Conservation (phyloP, 2,888 invertebrate species). For the Incurvaria masculella region DNA sequence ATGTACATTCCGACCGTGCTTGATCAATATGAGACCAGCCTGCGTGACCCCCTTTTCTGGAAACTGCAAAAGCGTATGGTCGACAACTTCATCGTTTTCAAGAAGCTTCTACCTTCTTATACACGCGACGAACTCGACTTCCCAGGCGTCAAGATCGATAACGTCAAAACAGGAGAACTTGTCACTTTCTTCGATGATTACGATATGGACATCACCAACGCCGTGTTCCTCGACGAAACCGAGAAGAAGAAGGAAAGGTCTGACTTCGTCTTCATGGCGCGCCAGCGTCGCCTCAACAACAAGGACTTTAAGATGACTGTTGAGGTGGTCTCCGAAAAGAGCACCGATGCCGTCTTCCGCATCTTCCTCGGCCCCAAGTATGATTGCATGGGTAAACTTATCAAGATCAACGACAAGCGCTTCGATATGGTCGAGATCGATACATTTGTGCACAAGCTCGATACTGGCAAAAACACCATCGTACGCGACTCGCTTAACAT, state of each 20-base stretch:
- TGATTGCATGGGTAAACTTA: conserved; percentile 59
- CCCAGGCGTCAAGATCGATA: conserved; percentile 62
- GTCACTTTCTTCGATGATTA: conserved; percentile 69
- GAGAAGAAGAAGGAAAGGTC: conserved; percentile 49
- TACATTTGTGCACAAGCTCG: conserved; percentile 59
- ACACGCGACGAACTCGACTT: conserved; percentile 57
- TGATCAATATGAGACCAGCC: conserved; percentile 61
- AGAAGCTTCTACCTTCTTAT: conserved; percentile 57
- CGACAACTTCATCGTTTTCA: conserved; percentile 57
- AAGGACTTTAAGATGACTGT: conserved; percentile 61
- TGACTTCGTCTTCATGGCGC: conserved; percentile 49
- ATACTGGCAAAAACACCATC: conserved; percentile 65
- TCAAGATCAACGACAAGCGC: conserved; percentile 46
- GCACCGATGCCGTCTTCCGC: conserved; percentile 60
- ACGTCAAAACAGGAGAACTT: conserved; percentile 61
- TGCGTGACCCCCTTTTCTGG: conserved; percentile 74
- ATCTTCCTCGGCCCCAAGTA: conserved; percentile 69
- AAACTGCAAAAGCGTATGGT: conserved; percentile 61
- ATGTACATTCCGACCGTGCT: conserved; percentile 58
- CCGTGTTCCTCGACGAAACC: conserved; percentile 45
- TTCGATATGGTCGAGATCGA: conserved; percentile 46
- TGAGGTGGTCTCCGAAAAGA: conserved; percentile 54
- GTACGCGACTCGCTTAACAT: conserved; percentile 66
- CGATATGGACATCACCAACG: conserved; percentile 64
- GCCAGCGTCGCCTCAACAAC: conserved; percentile 63